Evolutionary conservation across 2,113 vertebrate species (phyloP), one percentile per base, ranked within the genome.

Genomic region (Sciurus niger): DNA sequence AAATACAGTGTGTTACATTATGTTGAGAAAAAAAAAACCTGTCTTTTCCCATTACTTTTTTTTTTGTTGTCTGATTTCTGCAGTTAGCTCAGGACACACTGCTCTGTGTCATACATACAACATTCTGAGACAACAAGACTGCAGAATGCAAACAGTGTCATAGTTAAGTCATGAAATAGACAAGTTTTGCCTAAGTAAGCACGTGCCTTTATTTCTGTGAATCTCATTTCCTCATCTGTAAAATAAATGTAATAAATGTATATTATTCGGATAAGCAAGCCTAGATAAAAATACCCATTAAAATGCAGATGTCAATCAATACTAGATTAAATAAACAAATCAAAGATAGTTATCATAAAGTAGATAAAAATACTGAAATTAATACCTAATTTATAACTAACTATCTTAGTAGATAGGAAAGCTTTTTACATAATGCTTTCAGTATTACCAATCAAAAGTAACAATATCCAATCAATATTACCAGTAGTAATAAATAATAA

Each of bases 201-300:
- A 58, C 58, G 51, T 16, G 4, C 9, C 8, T 82, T 43, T 72
- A 32, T 82, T 82, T 63, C 34, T 30, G n/a, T 67, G 25, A 65
- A 40, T 48, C n/a, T 94, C 34, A 32, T n/a, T 78, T 58, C 40
- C 13, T 90, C 68, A 40, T 87, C 46, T 78, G n/a, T 79, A 60
- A 77, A 85, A 55, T 17, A 10, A 5, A 32, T 65, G 3, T n/a
- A 53, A 84, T 20, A 83, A 68, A 37, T 10, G 51, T 12, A 43
- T 83, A 48, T 43, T 74, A 3, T 89, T 53, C 28, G 17, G 28
- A 60, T 2, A 73, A 48, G 63, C 32, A 73, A 68, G 9, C 48
- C 84, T 70, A 92, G 22, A 67, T 78, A 78, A 79, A 90, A 93
- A 55, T 87, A 51, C 28, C 10, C 8, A 60, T n/a, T 22, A 89